phyloP scores from a whole-genome alignment of 2,113 vertebrate genomes.

The Arizona elegans region DNA sequence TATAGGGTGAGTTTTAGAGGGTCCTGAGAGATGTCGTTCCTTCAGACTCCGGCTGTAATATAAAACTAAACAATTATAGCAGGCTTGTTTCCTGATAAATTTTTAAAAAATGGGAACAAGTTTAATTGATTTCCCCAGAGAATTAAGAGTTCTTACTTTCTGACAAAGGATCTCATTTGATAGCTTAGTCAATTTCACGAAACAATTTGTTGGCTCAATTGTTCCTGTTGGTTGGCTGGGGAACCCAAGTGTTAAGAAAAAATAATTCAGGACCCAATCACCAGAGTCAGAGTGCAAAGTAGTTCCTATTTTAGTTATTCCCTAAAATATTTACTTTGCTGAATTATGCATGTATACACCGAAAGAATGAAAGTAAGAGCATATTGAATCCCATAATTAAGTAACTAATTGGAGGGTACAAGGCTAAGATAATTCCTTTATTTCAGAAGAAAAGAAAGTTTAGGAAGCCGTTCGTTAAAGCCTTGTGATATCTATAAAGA shows the following conservation, averaged over 20 bases:
- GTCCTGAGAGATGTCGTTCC: not conserved
- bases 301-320: not conserved
- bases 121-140: not conserved
- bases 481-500: not conserved
- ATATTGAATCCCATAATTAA: not conserved
- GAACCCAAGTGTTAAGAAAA: not conserved
- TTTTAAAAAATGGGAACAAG: not conserved
- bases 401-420: not conserved
- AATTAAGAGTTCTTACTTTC: not conserved
- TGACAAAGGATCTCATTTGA: not conserved
- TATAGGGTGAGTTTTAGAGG: not conserved
- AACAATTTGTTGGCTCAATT: not conserved
- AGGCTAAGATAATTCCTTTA: not conserved
- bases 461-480: not conserved
- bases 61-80: not conserved
- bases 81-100: not conserved
- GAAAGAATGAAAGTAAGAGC: not conserved
- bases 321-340: not conserved
- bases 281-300: not conserved
- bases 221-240: not conserved
- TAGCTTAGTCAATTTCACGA: not conserved
- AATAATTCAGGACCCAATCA: not conserved
- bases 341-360: not conserved
- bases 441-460: not conserved
- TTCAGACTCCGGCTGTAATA: not conserved